These are phyloP conservation scores for Ailuropoda melanoleuca DNA, from an alignment of 2,113 vertebrate species.

Conservation along the genomic window DNA sequence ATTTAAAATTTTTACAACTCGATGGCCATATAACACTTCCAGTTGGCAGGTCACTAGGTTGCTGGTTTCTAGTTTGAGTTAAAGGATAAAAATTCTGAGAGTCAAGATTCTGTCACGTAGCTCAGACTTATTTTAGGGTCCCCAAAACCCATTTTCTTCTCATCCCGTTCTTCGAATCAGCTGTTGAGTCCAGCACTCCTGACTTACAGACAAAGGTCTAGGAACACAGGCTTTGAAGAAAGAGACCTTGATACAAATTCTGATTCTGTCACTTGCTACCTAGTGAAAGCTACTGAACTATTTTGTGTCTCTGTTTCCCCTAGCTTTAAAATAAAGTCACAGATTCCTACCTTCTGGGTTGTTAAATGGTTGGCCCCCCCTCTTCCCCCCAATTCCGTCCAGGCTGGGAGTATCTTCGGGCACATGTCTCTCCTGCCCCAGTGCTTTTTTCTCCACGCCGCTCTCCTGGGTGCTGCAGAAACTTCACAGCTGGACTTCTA, in stretches of 20 bases:
- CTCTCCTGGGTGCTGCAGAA: neutral
- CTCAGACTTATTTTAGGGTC: neutral
- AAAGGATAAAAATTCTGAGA: neutral
- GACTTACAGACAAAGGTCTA: neutral
- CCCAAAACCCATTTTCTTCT: neutral
- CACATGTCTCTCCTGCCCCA: fast-evolving
- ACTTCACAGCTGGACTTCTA: neutral
- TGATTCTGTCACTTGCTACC: neutral
- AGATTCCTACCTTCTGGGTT: neutral
- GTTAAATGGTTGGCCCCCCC: neutral
- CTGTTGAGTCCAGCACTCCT: neutral
- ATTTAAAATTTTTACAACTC: neutral
- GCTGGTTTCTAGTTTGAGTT: neutral
- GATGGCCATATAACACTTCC: neutral
- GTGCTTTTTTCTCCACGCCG: neutral
- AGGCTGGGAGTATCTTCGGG: neutral
- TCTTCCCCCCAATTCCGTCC: fast-evolving
- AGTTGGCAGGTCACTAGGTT: neutral
- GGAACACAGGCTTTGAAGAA: neutral
- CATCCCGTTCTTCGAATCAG: neutral
- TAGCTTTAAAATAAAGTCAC: neutral
- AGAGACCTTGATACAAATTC: neutral
- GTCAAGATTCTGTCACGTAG: neutral
- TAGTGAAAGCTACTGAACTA: neutral
- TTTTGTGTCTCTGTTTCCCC: neutral